phyloP scores from a whole-genome alignment of 2,888 invertebrate genomes.

The Apamea sordens region DNA sequence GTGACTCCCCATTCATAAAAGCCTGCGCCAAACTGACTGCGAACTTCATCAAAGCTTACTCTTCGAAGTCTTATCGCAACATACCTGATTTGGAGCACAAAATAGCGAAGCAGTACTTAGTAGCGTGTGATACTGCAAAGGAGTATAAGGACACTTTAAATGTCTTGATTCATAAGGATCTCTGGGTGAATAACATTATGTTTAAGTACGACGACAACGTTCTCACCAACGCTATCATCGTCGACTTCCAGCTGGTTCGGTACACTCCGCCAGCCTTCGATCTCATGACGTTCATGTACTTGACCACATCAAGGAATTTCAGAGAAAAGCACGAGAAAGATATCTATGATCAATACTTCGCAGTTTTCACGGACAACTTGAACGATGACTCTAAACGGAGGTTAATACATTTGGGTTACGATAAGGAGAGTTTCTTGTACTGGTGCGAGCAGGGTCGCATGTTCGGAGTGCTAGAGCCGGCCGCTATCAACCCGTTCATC shows the following conservation, averaged over 20 bases:
- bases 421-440: conserved; percentile 65
- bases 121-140: conserved; percentile 75
- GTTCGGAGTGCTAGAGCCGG: conserved; percentile 70
- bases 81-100: conserved; percentile 71
- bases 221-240: conserved; percentile 76
- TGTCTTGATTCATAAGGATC: conserved; percentile 81
- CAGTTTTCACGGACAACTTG: conserved; percentile 71
- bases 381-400: conserved; percentile 70
- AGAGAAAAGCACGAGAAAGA: conserved; percentile 74
- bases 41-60: conserved; percentile 76
- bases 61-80: conserved; percentile 68
- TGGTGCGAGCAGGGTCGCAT: conserved; percentile 74
- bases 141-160: conserved; percentile 77
- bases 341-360: conserved; percentile 75
- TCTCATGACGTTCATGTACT: conserved; percentile 77
- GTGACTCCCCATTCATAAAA: conserved; percentile 77
- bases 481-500: conserved; percentile 68
- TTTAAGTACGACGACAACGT: conserved; percentile 76
- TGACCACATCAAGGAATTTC: conserved; percentile 77
- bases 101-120: conserved; percentile 69
- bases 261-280: conserved; percentile 85
- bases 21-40: conserved; percentile 78
- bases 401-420: conserved; percentile 71
- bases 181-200: conserved; percentile 85
- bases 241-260: conserved; percentile 83